Conservation (phyloP, 2,113 vertebrate genomes). For the Amblyornis subalaris region DNA sequence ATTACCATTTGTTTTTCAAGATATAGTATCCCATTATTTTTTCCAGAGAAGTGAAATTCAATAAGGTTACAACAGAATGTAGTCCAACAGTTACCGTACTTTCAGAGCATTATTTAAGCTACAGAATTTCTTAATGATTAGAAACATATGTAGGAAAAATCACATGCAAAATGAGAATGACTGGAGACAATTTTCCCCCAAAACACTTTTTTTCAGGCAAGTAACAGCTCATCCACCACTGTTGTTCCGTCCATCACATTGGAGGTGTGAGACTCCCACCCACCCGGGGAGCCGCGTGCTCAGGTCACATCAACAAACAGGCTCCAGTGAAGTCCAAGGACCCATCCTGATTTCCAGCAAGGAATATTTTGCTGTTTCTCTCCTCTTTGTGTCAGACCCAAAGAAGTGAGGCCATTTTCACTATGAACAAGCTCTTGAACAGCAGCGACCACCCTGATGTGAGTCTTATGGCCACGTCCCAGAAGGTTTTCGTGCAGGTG, state of each 20-base stretch:
- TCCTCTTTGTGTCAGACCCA: not conserved
- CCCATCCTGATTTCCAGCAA: not conserved
- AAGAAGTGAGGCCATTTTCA: not conserved
- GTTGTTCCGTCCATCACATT: not conserved
- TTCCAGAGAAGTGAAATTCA: conserved; percentile 67
- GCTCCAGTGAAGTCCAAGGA: not conserved
- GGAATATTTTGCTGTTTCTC: not conserved
- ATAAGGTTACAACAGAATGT: conserved; percentile 70
- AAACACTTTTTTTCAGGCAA: conserved; percentile 19
- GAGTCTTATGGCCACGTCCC: rapidly evolving
- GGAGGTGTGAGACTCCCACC: not conserved
- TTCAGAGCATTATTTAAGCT: conserved; percentile 65
- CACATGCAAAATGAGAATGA: conserved; percentile 62
- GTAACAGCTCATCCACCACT: conserved; percentile 39
- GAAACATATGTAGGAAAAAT: conserved; percentile 65
- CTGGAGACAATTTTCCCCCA: conserved; percentile 29
- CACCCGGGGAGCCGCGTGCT: rapidly evolving
- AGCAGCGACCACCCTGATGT: rapidly evolving
- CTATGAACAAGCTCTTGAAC: rapidly evolving
- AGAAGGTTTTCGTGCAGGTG: not conserved
- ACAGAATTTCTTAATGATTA: conserved; percentile 70
- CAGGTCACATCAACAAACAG: not conserved
- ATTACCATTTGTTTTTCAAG: conserved; percentile 70
- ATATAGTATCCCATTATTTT: conserved; percentile 67
- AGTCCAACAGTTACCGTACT: conserved; percentile 67